These are phyloP conservation scores for Antechinus stuartii DNA, from an alignment of 2,113 vertebrate species.

Conservation along the genomic window DNA sequence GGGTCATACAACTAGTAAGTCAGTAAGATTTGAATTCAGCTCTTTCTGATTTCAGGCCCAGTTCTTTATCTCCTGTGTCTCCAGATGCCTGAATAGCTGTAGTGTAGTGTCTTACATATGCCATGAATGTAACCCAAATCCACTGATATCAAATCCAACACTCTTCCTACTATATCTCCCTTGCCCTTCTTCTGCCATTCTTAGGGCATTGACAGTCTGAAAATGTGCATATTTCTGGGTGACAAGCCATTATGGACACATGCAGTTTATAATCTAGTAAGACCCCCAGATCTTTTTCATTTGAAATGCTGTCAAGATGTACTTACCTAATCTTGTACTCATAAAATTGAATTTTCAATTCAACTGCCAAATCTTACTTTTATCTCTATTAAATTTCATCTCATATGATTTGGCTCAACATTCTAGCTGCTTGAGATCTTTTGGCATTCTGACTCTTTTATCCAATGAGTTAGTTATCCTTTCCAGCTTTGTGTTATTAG, in stretches of 20 bases:
- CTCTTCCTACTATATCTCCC: not conserved
- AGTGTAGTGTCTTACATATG: not conserved
- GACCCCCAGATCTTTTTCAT: not conserved
- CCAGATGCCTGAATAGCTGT: not conserved
- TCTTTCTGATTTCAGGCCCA: not conserved
- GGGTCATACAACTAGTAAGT: not conserved
- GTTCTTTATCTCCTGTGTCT: not conserved
- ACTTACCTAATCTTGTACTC: not conserved
- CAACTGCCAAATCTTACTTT: not conserved
- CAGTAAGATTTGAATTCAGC: not conserved
- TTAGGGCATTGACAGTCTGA: not conserved
- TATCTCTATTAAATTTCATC: conserved; percentile 2
- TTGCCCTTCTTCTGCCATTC: not conserved
- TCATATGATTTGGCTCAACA: not conserved
- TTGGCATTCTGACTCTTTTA: not conserved
- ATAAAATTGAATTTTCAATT: conserved; percentile 1
- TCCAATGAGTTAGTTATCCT: not conserved
- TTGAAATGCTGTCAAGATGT: not conserved
- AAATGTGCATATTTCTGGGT: not conserved
- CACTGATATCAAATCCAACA: not conserved
- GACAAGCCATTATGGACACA: not conserved
- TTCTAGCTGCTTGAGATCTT: not conserved
- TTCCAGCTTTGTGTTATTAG: conserved; percentile 7
- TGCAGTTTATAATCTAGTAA: not conserved
- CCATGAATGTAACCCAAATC: not conserved